Conservation (phyloP, 2,888 invertebrate species). For the Tipula helvola region DNA sequence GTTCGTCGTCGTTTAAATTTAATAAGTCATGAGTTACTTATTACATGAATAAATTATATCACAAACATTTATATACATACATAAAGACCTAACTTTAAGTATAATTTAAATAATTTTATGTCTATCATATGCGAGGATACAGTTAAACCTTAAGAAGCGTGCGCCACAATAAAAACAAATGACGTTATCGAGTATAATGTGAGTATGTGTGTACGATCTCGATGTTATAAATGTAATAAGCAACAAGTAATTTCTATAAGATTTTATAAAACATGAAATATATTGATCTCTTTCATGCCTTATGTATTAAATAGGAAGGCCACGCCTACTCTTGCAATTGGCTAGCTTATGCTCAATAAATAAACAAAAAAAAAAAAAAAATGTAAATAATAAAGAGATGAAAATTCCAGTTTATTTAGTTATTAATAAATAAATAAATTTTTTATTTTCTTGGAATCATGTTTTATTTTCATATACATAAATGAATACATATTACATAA, state of each 20-base stretch:
- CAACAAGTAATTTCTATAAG: neutral
- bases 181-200: neutral
- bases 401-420: neutral
- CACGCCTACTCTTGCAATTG: neutral
- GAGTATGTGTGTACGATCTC: neutral
- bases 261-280: neutral
- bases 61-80: neutral
- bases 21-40: neutral
- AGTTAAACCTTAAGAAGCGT: neutral
- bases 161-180: neutral
- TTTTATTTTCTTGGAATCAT: neutral
- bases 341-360: neutral
- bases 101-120: neutral
- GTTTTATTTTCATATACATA: neutral
- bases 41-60: neutral
- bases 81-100: neutral
- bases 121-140: neutral
- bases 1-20: neutral
- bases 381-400: neutral
- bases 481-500: neutral
- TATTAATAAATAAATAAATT: neutral
- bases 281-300: neutral
- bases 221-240: neutral
- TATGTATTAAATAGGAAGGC: neutral
- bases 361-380: neutral